These are phyloP conservation scores for Ophioderma brevispina DNA, from an alignment of 35 echinoderm and acorn worm genomes.

Conservation along the genomic window DNA sequence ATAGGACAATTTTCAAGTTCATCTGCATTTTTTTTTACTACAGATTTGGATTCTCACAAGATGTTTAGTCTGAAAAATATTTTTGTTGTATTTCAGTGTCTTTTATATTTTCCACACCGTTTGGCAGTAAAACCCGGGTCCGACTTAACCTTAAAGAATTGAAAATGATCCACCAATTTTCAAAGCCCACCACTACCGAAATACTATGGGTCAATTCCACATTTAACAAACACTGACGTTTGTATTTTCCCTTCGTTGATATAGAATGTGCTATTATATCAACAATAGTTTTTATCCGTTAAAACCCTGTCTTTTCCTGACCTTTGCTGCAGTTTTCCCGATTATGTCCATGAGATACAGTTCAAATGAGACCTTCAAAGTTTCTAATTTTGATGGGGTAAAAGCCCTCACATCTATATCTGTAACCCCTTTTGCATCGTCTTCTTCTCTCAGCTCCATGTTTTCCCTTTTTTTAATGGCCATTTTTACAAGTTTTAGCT, in stretches of 20 bases:
- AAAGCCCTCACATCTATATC: neutral
- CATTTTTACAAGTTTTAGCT: neutral
- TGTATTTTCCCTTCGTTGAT: neutral
- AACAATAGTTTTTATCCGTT: neutral
- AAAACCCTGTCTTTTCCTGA: neutral
- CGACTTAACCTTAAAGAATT: too few relatives aligned
- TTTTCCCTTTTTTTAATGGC: neutral
- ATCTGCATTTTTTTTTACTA: too few relatives aligned
- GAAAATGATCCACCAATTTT: too few relatives aligned
- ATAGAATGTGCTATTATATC: neutral
- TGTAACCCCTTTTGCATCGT: neutral
- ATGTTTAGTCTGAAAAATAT: too few relatives aligned
- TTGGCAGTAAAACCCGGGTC: too few relatives aligned
- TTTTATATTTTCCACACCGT: too few relatives aligned
- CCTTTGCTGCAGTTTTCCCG: neutral
- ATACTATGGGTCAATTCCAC: too few relatives aligned
- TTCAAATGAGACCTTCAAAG: neutral
- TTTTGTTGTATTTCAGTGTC: too few relatives aligned
- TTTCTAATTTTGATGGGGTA: neutral
- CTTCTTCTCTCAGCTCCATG: neutral
- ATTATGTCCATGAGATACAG: neutral
- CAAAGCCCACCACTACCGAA: too few relatives aligned
- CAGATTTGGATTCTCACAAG: too few relatives aligned
- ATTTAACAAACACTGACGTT: too few relatives aligned
- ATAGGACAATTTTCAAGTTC: too few relatives aligned